Evolutionary conservation across 2,797 vertebrate species (phyloP).

Genomic region (Gastrophryne carolinensis): DNA sequence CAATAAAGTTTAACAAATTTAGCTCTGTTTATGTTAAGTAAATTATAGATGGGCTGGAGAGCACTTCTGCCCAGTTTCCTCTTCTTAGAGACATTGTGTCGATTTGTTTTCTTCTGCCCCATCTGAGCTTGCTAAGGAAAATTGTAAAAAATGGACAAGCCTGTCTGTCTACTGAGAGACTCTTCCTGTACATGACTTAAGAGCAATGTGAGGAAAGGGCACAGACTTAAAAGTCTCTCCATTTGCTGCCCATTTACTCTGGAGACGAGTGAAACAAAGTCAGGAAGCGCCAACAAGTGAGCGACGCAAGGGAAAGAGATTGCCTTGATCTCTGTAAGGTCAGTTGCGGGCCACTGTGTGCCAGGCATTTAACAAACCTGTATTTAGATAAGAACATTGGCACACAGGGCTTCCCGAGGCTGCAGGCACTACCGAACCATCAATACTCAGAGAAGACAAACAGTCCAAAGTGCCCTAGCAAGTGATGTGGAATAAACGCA

Average conservation of each 20-base stretch:
- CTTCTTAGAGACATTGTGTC: neutral
- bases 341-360: conserved; percentile 57
- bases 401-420: conserved; percentile 66
- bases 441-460: conserved; percentile 69
- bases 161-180: conserved; percentile 56
- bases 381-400: conserved; percentile 68
- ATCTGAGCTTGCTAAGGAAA: conserved; percentile 39
- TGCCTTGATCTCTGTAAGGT: conserved; percentile 62
- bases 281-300: conserved; percentile 73
- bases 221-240: conserved; percentile 57
- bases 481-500: conserved; percentile 67
- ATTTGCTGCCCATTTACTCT: conserved; percentile 62
- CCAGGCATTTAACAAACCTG: conserved; percentile 61
- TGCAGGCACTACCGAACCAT: conserved; percentile 68
- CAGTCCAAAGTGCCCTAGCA: conserved; percentile 62
- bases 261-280: conserved; percentile 76
- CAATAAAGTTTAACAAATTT: neutral
- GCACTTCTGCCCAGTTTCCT: neutral
- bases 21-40: conserved; percentile 10
- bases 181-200: conserved; percentile 66
- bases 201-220: conserved; percentile 62
- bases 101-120: neutral
- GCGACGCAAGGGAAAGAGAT: conserved; percentile 64
- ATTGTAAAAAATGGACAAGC: conserved; percentile 54
- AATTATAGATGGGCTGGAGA: conserved; percentile 9